Base-by-base conservation (phyloP, 2,113 vertebrate genomes). In the Dissostichus mawsoni region DNA sequence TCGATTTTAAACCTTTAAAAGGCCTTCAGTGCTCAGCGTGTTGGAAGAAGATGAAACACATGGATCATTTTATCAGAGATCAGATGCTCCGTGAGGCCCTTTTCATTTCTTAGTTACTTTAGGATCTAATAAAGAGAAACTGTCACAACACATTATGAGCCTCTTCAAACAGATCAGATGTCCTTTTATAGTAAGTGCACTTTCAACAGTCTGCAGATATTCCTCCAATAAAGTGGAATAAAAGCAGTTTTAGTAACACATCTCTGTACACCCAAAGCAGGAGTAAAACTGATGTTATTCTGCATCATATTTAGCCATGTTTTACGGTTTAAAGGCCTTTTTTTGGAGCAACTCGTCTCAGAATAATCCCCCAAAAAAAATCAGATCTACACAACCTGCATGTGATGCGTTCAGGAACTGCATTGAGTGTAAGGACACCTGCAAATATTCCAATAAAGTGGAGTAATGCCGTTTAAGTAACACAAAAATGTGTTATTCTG, bases 1-100 rank as follows among this genome's bases (percentile, higher is more conserved):
- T 74, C 44, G 11, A 77, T 80, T 77, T 77, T n/a, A 23, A 17
- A 59, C 16, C 7, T 63, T 29, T 69, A 2, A 82, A 69, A 82
- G 48, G 71, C 71, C 52, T 0, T 18, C 44, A 70, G 25, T 41
- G 63, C 64, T 67, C 71, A 73, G 75, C 53, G 20, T 51, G 82
- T 36, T 41, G 58, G 64, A 69, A 57, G 51, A 56, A 45, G 57
- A 77, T 57, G 47, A 62, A 16, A 52, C 36, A 65, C 33, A 12
- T 55, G 25, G 52, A 65, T 52, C 20, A 16, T 33, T 55, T 50
- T 36, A 23, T 76, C 69, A 69, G 57, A 50, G 52, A 68, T 18
- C 45, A 82, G 68, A 65, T 10, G 47, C 6, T 18, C 9, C 14
- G 11, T 48, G 20, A 57, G n/a, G 74, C 51, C 16, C 11, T 51